Base-by-base conservation (phyloP, 2,888 invertebrate genomes). In the Epirrhoe alternata region DNA sequence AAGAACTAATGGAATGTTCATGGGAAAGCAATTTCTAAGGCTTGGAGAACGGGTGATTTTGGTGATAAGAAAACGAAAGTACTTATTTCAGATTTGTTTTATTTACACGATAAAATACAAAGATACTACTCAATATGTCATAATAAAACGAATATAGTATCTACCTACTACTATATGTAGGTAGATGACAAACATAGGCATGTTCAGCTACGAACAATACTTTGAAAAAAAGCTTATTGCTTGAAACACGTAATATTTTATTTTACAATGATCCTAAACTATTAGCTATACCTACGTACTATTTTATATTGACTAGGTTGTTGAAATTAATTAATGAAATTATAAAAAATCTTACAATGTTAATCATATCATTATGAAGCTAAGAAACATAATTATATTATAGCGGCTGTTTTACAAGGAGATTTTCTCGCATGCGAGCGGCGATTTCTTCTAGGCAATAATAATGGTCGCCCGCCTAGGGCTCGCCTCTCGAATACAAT, bases 211-310 rank as follows among this genome's bases (percentile, higher is more conserved):
- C 58, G 58, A 77, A 79, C 80, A 81, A 16, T 52, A 47, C 14
- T 47, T 47, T 7, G 73, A 74, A 72, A 74, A 72, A 66, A 78
- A 81, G 78, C 77, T 87, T 91, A 91, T 91, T 91, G 91, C 91
- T 91, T 90, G 81, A 76, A 80, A 91, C 90, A 90, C 90, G 91
- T 90, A 82, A 64, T 55, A 35, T 74, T 76, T 78, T 38, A 62
- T 77, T 82, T 78, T 84, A 86, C 77, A 73, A 62, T 42, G 24
- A 55, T 16, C 54, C 61, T 47, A 61, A 56, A 62, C 1, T 10
- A 51, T 56, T 38, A 54, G 30, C 45, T 67, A 67, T 24, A 38
- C 51, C 55, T 63, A 67, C 6, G 3, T 49, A 35, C 24, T 56
- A 47, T 8, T 33, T 30, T 38, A 66, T 17, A 55, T 50, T 59